Evolutionary conservation across 2,113 vertebrate genomes (phyloP).

Genomic region (Hystrix cristata): DNA sequence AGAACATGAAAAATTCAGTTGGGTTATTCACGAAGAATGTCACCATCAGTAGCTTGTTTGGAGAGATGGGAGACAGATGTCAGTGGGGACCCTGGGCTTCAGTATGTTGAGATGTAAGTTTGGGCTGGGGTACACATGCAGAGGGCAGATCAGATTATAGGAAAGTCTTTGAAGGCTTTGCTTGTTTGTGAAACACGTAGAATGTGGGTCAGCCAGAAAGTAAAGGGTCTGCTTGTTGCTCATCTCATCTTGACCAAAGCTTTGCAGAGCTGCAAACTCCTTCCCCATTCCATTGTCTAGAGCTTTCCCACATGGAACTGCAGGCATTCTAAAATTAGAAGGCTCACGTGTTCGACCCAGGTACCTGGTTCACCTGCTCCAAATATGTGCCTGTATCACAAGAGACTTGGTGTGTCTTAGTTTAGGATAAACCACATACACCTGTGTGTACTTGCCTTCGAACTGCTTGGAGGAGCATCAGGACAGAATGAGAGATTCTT

Average conservation of each 20-base stretch:
- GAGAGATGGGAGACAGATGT: background rate
- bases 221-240: conserved; percentile 31
- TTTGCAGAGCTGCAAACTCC: conserved; percentile 71
- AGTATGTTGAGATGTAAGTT: background rate
- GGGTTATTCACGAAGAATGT: background rate
- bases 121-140: background rate
- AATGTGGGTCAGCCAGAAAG: conserved; percentile 56
- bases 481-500: background rate
- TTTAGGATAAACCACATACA: background rate
- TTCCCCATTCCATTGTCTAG: conserved; percentile 80
- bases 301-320: conserved; percentile 69
- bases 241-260: conserved; percentile 73
- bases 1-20: background rate
- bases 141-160: background rate
- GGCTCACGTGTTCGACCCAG: conserved; percentile 64
- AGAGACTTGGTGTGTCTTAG: background rate
- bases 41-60: background rate
- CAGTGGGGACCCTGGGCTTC: background rate
- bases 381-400: conserved; percentile 44
- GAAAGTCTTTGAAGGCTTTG: conserved; percentile 45
- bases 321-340: conserved; percentile 84
- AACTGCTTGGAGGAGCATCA: background rate
- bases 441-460: background rate
- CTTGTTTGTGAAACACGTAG: conserved; percentile 76
- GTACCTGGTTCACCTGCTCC: conserved; percentile 65